Conservation (phyloP, 2,888 invertebrate species). For the Diarsia dahlii region DNA sequence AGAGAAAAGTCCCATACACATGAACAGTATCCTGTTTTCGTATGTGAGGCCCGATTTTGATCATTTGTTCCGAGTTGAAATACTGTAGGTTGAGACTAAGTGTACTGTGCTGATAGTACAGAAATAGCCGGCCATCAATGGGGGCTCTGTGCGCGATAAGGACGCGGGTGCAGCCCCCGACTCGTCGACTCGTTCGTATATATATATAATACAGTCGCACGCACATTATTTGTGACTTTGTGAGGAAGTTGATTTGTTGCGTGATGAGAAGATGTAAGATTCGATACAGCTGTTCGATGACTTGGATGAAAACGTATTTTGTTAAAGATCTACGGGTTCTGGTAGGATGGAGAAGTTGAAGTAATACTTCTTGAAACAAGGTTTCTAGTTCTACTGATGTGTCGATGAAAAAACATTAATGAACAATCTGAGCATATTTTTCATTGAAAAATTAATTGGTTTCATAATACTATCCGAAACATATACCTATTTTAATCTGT, state of each 20-base stretch:
- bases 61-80: not conserved
- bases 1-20: too few relatives aligned
- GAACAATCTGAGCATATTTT: not conserved
- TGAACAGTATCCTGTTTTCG: too few relatives aligned
- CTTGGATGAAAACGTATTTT: not conserved
- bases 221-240: slow-evolving; percentile 36
- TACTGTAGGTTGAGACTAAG: not conserved
- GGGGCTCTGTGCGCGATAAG: slow-evolving; percentile 73
- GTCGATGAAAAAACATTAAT: not conserved
- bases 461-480: slow-evolving; percentile 1
- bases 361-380: not conserved
- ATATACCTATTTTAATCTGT: slow-evolving; percentile 19
- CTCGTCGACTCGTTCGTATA: not conserved
- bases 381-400: not conserved
- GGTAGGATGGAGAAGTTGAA: not conserved
- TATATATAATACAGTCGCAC: slow-evolving; percentile 27
- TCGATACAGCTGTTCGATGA: not conserved
- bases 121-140: slow-evolving; percentile 77
- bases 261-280: not conserved
- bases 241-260: slow-evolving; percentile 19
- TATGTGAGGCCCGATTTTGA: not conserved
- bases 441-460: not conserved
- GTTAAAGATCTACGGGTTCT: not conserved
- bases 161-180: slow-evolving; percentile 65
- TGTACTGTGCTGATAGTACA: slow-evolving; percentile 67